Evolutionary conservation across 2,888 invertebrate genomes (phyloP), one percentile per base, ranked within the genome.

Genomic region (Bugula neritina): DNA sequence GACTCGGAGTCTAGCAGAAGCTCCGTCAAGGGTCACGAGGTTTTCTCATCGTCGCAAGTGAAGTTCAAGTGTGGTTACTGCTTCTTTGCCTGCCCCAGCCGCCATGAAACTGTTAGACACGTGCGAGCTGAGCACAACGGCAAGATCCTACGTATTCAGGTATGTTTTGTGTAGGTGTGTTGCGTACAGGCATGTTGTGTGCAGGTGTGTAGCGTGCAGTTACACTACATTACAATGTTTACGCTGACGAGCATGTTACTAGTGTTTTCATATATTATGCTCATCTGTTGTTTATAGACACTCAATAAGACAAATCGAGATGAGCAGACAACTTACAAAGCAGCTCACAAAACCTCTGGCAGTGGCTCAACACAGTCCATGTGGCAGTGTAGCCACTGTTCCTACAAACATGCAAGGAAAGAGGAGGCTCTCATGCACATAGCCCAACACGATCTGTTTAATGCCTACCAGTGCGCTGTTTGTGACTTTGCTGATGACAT

Each of bases 401-500:
- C 90, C 82, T 94, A 91, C 85, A 69, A 75, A 21, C 75, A 80
- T 57, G 74, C 74, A 0, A 77, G 79, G 57, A 79, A 78, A 69
- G 74, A 78, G n/a, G 77, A 78, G 43, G 79, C 82, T 0, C 73
- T 80, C 25, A 75, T 77, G 34, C 83, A 83, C 75, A 74, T 82
- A 29, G 63, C 34, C 27, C 63, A 63, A 27, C 63, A 63, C 34
- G 5, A 34, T 31, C 35, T 54, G 5, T 54, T 29, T 80, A 89
- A 91, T 84, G 93, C 93, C 71, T 92, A 91, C 85, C 89, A 90
- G 80, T 94, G 94, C 84, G 89, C 90, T 57, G 90, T 91, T 77
- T 94, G 94, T 84, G 92, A 92, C 84, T 94, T 94, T 84, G 91
- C 92, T 17, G 92, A 93, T 52, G 92, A 93, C 81, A 93, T 93